These are phyloP conservation scores for Microcebus ravelobensis DNA, from an alignment of 2,113 vertebrate genomes.

Conservation along the genomic window DNA sequence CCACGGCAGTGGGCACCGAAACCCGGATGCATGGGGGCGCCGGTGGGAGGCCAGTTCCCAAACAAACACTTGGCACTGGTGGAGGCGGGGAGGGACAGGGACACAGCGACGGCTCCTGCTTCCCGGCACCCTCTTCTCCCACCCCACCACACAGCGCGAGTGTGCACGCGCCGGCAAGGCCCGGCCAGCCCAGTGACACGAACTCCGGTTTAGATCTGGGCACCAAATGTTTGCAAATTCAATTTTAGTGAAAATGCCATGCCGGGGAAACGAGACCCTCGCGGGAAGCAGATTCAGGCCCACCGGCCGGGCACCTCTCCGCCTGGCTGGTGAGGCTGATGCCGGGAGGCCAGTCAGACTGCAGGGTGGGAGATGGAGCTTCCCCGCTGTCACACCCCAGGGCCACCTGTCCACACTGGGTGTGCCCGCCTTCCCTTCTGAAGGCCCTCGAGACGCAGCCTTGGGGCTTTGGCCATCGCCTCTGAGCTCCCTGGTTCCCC, in stretches of 20 bases:
- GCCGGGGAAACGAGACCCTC: not conserved
- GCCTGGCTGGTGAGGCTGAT: rapidly evolving
- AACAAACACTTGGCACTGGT: too few relatives aligned
- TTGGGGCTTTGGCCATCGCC: not conserved
- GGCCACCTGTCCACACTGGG: too few relatives aligned
- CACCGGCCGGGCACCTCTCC: not conserved
- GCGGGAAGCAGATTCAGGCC: not conserved
- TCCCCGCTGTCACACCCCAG: not conserved
- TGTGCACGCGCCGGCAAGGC: not conserved
- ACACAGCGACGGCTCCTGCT: not conserved
- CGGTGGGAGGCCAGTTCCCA: not conserved
- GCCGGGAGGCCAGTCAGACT: not conserved
- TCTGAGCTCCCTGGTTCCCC: not conserved
- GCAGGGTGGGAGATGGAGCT: not conserved
- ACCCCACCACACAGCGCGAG: not conserved
- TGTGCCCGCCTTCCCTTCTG: not conserved
- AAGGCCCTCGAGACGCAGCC: not conserved
- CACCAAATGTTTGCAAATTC: not conserved
- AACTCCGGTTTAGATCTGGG: not conserved
- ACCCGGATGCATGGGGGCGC: not conserved
- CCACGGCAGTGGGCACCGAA: not conserved
- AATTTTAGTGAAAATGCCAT: not conserved
- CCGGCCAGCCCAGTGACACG: not conserved
- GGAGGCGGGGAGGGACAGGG: not conserved
- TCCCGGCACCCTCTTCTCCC: not conserved